phyloP scores from a whole-genome alignment of 1,140 invertebrate genomes.

The Phymastichus coffea region DNA sequence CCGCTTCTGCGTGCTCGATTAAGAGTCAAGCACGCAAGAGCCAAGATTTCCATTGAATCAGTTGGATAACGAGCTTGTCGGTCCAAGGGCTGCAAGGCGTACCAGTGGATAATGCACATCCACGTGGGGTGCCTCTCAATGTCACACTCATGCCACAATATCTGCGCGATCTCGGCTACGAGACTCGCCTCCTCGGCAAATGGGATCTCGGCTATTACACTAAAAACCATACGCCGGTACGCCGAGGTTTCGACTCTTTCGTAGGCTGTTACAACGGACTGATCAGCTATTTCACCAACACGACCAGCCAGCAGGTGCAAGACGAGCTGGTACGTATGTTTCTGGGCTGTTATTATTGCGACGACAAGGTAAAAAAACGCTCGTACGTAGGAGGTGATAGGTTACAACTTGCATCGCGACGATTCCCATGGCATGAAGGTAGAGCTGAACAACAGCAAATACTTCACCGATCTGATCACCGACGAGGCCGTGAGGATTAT shows the following conservation, averaged over 20 bases:
- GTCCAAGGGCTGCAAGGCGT: slow-evolving; percentile 72
- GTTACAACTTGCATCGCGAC: slow-evolving; percentile 58
- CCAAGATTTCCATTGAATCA: too few relatives aligned
- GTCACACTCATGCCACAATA: slow-evolving; percentile 61
- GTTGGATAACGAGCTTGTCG: too few relatives aligned
- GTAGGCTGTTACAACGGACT: slow-evolving; percentile 67
- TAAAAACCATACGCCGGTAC: slow-evolving; percentile 57
- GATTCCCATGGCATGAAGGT: slow-evolving; percentile 37
- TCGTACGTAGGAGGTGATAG: slow-evolving; percentile 49
- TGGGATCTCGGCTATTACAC: slow-evolving; percentile 53
- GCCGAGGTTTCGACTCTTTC: slow-evolving; percentile 64
- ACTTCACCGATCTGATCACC: slow-evolving; percentile 71
- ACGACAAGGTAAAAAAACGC: too few relatives aligned
- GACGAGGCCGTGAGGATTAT: slow-evolving; percentile 70
- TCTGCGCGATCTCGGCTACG: slow-evolving; percentile 47
- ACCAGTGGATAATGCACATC: slow-evolving; percentile 64
- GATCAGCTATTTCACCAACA: slow-evolving; percentile 60
- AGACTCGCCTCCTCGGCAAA: slow-evolving; percentile 48
- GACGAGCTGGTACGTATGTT: too few relatives aligned
- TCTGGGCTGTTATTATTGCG: too few relatives aligned
- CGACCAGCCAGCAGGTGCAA: slow-evolving; percentile 48
- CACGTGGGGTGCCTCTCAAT: slow-evolving; percentile 60
- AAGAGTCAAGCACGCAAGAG: slow-evolving; percentile 59
- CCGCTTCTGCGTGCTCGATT: slow-evolving; percentile 65
- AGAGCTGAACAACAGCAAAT: slow-evolving; percentile 18